Evolutionary conservation across 2,888 invertebrate species (phyloP), one percentile per base, ranked within the genome.

Genomic region (Tillus elongatus): DNA sequence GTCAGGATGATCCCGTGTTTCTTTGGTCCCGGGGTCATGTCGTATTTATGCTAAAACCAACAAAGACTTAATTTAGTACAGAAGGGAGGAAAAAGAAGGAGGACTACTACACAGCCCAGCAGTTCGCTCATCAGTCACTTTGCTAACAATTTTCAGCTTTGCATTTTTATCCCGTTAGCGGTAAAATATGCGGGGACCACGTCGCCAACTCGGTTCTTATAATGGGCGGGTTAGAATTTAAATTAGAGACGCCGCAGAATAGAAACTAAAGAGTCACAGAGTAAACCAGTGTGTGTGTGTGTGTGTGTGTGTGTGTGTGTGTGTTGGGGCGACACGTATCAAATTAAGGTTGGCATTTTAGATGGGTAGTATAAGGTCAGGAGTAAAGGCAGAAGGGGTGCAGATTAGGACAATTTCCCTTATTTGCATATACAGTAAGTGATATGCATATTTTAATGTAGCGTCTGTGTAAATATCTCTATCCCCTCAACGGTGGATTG

Each of bases 331-430:
- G 54, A 53, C 53, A 47, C n/a, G 56, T 57, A 59, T 60, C 58
- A 58, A 61, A 61, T 62, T 61, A 62, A 58, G 53, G 53, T 52
- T 56, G 62, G 58, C 61, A 61, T 61, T 60, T 60, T 47, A n/a
- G 24, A n/a, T n/a, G n/a, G n/a, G n/a, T n/a, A n/a, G n/a, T 54
- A 51, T 55, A 62, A 61, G 60, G 61, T 61, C 60, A 54, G 42
- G 39, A 45, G 44, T 50, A 42, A 36, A 32, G 31, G 27, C 31
- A 31, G 35, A 50, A 50, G 46, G 52, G 55, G 51, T 49, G 49
- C 41, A 48, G 50, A 50, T 53, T 53, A 51, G 49, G 49, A 47
- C 34, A 39, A 41, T 32, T 39, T 40, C 31, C 48, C 51, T 50
- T 46, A 56, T 61, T 61, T 60, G 57, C 58, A 60, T 60, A 60